Evolutionary conservation across 2,113 vertebrate species (phyloP).

Genomic region (Crotalus tigris): DNA sequence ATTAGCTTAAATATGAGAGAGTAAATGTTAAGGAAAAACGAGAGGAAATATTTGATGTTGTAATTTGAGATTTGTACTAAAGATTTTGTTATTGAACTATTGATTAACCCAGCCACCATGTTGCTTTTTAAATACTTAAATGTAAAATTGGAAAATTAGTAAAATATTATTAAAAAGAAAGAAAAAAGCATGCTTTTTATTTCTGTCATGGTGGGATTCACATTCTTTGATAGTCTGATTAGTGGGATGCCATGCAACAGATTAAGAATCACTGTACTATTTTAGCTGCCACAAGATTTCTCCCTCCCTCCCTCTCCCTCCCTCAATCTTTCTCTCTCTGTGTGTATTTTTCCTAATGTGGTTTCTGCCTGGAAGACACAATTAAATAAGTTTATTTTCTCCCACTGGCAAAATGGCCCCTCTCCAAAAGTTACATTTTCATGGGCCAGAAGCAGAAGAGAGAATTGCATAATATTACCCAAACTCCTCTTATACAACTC

Average conservation of each 20-base stretch:
- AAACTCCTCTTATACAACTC: not conserved
- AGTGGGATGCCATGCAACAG: not conserved
- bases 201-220: not conserved
- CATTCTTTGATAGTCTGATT: not conserved
- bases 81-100: too few relatives aligned
- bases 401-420: not conserved
- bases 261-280: not conserved
- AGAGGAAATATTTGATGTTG: too few relatives aligned
- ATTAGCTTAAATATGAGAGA: too few relatives aligned
- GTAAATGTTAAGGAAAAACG: too few relatives aligned
- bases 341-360: not conserved
- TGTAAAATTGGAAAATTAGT: too few relatives aligned
- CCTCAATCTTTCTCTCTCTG: too few relatives aligned
- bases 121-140: too few relatives aligned
- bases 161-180: too few relatives aligned
- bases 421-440: not conserved
- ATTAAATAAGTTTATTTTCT: not conserved
- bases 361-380: not conserved
- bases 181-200: not conserved
- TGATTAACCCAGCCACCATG: too few relatives aligned
- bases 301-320: not conserved
- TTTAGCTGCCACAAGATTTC: not conserved
- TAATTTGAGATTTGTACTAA: too few relatives aligned
- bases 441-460: not conserved
- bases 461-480: not conserved